Conservation (phyloP, 2,113 vertebrate species). For the Oreochromis tanganicae region DNA sequence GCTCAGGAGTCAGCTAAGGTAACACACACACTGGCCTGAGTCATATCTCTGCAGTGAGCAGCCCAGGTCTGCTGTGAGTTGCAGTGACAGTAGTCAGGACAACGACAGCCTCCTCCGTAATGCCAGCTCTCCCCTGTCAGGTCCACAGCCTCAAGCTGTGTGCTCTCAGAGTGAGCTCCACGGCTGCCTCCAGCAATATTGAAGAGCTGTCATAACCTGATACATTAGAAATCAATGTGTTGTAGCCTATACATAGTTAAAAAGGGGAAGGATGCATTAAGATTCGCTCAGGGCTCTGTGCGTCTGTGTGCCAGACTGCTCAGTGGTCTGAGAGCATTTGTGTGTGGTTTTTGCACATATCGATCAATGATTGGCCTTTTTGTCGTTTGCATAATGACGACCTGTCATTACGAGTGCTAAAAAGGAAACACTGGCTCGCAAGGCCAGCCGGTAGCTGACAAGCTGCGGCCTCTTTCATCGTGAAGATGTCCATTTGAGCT, state of each 20-base stretch:
- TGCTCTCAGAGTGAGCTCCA: background rate
- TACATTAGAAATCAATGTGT: conserved; percentile 64
- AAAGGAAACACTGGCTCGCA: conserved; percentile 13
- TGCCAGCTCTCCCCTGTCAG: conserved; percentile 51
- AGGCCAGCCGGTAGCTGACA: background rate
- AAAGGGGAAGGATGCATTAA: conserved; percentile 33
- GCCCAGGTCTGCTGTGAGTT: conserved; percentile 25
- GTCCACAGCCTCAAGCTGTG: conserved; percentile 24
- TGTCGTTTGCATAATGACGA: conserved; percentile 6
- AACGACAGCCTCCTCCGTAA: conserved; percentile 50
- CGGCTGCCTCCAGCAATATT: conserved; percentile 45
- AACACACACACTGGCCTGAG: conserved; percentile 35
- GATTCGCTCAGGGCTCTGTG: conserved; percentile 19
- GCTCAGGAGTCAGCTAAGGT: conserved; percentile 38
- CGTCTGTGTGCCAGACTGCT: background rate
- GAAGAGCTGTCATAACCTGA: conserved; percentile 65
- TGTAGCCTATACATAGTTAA: conserved; percentile 53
- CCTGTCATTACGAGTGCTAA: conserved; percentile 12
- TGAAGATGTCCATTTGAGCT: background rate
- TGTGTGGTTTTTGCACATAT: conserved; percentile 4
- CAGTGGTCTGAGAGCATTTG: background rate
- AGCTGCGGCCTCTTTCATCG: background rate
- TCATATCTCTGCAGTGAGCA: conserved; percentile 22
- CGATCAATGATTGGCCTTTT: conserved; percentile 29
- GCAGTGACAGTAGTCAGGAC: conserved; percentile 59